These are phyloP conservation scores for Scaptomyza cyrtandrae DNA, from an alignment of 2,888 invertebrate species.

Conservation along the genomic window DNA sequence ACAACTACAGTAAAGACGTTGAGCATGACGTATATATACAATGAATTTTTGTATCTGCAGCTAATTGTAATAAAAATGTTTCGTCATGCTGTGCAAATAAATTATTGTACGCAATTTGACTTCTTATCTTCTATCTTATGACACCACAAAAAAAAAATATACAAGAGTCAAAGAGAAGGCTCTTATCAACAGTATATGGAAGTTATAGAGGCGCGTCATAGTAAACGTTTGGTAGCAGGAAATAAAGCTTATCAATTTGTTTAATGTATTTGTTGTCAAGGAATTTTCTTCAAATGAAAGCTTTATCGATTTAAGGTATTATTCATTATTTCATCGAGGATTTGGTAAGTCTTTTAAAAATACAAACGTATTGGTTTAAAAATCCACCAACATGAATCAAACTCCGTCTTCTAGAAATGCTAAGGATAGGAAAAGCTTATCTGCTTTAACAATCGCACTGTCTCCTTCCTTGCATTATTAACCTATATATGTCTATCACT, in stretches of 20 bases:
- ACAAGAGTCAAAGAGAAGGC: background rate
- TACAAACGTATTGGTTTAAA: too few species aligned
- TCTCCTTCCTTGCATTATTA: too few species aligned
- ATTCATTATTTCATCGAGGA: too few species aligned
- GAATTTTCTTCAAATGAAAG: background rate
- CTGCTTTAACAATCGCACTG: too few species aligned
- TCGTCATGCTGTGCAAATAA: conserved; percentile 6
- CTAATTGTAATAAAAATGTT: background rate
- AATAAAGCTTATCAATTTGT: background rate
- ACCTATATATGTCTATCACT: too few species aligned
- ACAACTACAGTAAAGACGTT: conserved; percentile 23
- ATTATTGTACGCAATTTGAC: background rate
- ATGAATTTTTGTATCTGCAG: conserved; percentile 2
- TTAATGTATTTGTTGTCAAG: background rate
- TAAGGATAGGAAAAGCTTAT: too few species aligned
- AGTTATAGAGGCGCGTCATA: background rate
- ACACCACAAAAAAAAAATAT: background rate
- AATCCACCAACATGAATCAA: too few species aligned
- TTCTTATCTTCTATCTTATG: conserved; percentile 33
- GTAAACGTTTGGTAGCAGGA: background rate
- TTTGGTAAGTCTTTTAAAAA: too few species aligned
- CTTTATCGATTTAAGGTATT: too few species aligned
- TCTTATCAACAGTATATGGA: background rate
- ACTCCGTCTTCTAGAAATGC: too few species aligned
- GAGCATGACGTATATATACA: conserved; percentile 21